Base-by-base conservation (phyloP, 30 jellyfish, hydroid and myxozoan species). In the Pelagia noctiluca region DNA sequence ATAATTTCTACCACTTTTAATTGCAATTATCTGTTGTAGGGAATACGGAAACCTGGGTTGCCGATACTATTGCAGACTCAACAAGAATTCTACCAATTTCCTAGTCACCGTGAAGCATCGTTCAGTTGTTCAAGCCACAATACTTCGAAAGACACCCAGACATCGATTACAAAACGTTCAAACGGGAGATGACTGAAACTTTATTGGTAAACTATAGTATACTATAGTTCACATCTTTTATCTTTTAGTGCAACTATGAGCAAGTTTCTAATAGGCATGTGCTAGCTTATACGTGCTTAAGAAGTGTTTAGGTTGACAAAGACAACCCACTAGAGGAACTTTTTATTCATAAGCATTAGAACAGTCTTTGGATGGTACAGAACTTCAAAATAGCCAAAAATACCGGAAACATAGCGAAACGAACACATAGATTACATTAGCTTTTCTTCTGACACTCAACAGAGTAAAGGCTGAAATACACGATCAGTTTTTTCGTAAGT, bases 11-110 rank as follows among this genome's bases (percentile, higher is more conserved):
- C 28, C n/a, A 7, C 35, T 50, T 12, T 33, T 29, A 62, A 42
- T 42, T 42, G 57, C 57, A 42, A 42, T 42, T 5, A 42, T 42
- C 32, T 52, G 68, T 64, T 21, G 42, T 47, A 69, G 93, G 93
- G 33, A 53, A 71, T 34, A 34, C 24, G 16, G 78, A 72, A 8
- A 52, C 93, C 32, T 83, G 93, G 93, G 38, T 83, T 1, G 82
- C 78, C 49, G 28, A 76, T 21, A 61, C 82, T 0, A 63, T 70
- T 0, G 82, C 57, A 19, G 68, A 62, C 33, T 84, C 93, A 0
- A 42, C 57, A 42, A 42, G 57, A 42, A 42, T 42, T 42, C 33
- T 80, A 49, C 90, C 90, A 13, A 67, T 65, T 30, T 42, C 67
- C 63, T 82, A 82, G 70, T 3, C 29, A 4, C 79, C 69, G 13